These are phyloP conservation scores for Martes martes DNA, from an alignment of 2,113 vertebrate genomes.

Conservation along the genomic window DNA sequence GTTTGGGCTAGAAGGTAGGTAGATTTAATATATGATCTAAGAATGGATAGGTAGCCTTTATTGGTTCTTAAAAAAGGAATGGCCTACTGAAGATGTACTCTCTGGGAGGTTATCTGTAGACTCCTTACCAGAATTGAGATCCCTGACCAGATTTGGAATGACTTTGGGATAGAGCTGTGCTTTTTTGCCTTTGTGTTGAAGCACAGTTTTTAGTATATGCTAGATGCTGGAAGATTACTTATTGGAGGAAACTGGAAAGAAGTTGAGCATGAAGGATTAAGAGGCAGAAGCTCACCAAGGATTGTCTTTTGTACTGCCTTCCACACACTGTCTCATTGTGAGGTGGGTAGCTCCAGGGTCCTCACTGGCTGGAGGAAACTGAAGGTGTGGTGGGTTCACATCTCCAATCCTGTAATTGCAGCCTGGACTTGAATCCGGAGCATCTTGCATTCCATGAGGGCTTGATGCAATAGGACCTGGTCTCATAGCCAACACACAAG, in stretches of 20 bases:
- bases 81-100: background rate
- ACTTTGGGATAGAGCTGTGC: background rate
- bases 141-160: background rate
- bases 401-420: background rate
- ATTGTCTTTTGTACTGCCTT: background rate
- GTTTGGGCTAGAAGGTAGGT: background rate
- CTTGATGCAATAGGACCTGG: constrained; percentile 65
- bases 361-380: background rate
- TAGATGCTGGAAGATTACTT: background rate
- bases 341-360: background rate
- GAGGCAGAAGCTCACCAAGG: background rate
- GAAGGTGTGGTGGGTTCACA: background rate
- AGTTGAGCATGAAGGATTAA: background rate
- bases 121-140: background rate
- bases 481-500: constrained; percentile 65
- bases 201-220: background rate
- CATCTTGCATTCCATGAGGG: constrained; percentile 23
- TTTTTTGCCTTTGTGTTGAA: background rate
- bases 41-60: background rate
- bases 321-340: background rate
- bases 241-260: background rate
- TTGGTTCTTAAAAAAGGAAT: background rate
- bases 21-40: background rate
- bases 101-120: background rate
- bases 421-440: constrained; percentile 49